Conservation (phyloP, 2,888 invertebrate genomes). For the Plusia festucae region DNA sequence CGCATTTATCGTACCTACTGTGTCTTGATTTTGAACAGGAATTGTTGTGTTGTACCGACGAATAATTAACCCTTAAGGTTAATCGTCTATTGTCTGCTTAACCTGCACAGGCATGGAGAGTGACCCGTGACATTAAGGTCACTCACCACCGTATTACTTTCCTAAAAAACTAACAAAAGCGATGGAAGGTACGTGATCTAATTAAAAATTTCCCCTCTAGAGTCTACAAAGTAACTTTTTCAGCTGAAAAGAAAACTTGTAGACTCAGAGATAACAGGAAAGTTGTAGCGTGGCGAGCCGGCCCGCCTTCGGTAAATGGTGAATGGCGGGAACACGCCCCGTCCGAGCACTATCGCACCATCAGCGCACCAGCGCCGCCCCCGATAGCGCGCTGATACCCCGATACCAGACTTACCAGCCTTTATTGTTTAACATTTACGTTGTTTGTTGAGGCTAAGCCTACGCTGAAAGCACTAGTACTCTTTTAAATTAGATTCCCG, state of each 20-base stretch:
- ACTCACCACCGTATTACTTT: slow-evolving; percentile 35
- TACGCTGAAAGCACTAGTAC: slow-evolving; percentile 36
- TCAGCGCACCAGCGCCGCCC: slow-evolving; percentile 40
- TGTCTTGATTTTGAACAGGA: too few species aligned
- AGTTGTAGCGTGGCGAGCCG: slow-evolving; percentile 49
- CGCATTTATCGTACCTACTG: too few species aligned
- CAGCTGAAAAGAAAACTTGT: slow-evolving; percentile 58
- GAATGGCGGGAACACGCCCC: slow-evolving; percentile 45
- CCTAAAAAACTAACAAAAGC: slow-evolving; percentile 45
- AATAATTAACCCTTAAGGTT: not conserved
- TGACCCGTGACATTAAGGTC: slow-evolving; percentile 13
- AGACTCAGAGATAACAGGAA: slow-evolving; percentile 54
- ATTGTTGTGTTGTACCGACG: too few species aligned
- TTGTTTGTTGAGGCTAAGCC: slow-evolving; percentile 38
- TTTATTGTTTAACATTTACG: slow-evolving; percentile 48
- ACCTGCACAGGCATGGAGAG: not conserved
- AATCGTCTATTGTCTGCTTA: not conserved
- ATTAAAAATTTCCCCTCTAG: slow-evolving; percentile 54
- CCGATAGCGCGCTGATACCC: slow-evolving; percentile 34
- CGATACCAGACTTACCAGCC: slow-evolving; percentile 42
- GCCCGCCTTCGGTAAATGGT: slow-evolving; percentile 50
- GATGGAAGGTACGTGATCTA: slow-evolving; percentile 53
- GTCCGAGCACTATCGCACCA: slow-evolving; percentile 40
- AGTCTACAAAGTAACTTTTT: slow-evolving; percentile 52
- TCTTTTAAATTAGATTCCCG: slow-evolving; percentile 53